phyloP scores from a whole-genome alignment of 92 coral and sea anemone genomes.

The Micromussa lordhowensis region DNA sequence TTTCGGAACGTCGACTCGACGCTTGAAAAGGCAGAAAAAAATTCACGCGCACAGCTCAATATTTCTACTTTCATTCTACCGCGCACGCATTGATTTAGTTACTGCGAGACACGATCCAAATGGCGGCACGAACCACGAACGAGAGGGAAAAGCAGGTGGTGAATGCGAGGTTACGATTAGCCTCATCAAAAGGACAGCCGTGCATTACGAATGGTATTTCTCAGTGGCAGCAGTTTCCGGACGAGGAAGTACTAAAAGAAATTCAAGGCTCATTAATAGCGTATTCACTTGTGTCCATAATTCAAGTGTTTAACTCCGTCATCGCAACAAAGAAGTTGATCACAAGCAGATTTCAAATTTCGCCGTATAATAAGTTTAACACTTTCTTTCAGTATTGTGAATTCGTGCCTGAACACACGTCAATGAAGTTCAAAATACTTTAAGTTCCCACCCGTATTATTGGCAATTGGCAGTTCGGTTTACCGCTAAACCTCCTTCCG shows the following conservation, averaged over 20 bases:
- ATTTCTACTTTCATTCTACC: not conserved
- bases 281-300: constrained; percentile 29
- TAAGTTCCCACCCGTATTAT: constrained; percentile 37
- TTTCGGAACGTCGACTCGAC: constrained; percentile 4
- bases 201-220: constrained; percentile 23
- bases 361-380: not conserved
- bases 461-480: not conserved
- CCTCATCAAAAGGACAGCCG: not conserved
- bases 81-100: not conserved
- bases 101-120: not conserved
- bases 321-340: not conserved
- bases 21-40: not conserved
- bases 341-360: not conserved
- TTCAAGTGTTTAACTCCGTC: constrained; percentile 13
- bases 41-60: not conserved
- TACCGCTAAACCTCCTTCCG: constrained; percentile 42
- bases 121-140: not conserved
- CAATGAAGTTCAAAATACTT: not conserved
- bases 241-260: constrained; percentile 67
- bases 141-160: not conserved
- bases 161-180: not conserved
- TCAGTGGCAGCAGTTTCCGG: constrained; percentile 66
- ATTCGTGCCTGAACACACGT: not conserved
- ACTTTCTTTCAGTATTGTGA: not conserved
- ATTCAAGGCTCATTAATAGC: constrained; percentile 42